A percentile compares a stretch with the other conserved stretches of the same genome.
Conservation (phyloP, 2,113 vertebrate species). For the Gnathonemus echidnorhynchus region DNA sequence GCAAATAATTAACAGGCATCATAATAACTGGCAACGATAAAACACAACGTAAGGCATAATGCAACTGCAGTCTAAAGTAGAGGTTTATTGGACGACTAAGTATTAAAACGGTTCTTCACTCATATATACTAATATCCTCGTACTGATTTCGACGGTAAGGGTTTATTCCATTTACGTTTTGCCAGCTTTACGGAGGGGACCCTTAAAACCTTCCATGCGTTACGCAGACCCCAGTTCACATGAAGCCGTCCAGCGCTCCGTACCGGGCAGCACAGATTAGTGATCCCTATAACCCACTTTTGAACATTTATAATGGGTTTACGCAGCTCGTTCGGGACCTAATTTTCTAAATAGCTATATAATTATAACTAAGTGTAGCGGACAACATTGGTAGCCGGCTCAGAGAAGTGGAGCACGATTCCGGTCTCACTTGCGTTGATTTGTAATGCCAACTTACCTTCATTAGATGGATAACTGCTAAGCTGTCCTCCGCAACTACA, state of each 20-base stretch:
- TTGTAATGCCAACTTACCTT: conserved; percentile 70
- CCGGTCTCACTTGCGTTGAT: conserved; percentile 8
- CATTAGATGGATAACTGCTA: conserved; percentile 71
- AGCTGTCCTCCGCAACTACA: conserved; percentile 53
- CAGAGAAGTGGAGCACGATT: background rate
- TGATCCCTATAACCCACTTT: background rate
- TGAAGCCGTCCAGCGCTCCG: background rate
- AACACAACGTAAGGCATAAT: background rate
- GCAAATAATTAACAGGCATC: background rate
- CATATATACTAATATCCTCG: background rate
- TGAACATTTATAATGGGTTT: background rate
- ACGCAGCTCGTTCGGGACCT: background rate
- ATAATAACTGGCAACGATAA: background rate
- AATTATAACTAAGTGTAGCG: background rate
- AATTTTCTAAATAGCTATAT: background rate
- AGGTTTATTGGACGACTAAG: background rate
- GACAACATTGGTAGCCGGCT: too few species aligned
- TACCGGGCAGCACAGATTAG: background rate
- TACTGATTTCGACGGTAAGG: background rate
- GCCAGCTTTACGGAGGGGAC: background rate
- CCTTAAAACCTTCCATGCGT: background rate
- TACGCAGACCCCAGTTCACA: background rate
- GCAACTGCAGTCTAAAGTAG: background rate
- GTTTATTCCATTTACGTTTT: background rate
- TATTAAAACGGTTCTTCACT: background rate